Evolutionary conservation across 2,888 invertebrate genomes (phyloP).

Genomic region (Merodon equestris): DNA sequence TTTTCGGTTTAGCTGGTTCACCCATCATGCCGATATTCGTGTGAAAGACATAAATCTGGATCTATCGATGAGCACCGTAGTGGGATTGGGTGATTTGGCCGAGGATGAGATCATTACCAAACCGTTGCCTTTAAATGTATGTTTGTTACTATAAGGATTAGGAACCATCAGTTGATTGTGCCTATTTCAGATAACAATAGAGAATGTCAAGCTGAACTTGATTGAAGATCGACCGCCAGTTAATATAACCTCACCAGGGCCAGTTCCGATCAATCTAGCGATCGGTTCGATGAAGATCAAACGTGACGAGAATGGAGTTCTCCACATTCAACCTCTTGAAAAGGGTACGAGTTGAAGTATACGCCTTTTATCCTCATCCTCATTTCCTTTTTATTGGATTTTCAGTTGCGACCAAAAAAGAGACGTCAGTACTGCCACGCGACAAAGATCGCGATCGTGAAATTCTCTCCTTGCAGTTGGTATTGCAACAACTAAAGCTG

Average conservation of each 20-base stretch:
- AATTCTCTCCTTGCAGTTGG: constrained; percentile 79
- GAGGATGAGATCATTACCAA: constrained; percentile 92
- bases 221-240: constrained; percentile 91
- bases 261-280: constrained; percentile 87
- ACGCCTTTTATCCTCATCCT: neutral
- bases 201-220: constrained; percentile 87
- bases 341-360: constrained; percentile 10
- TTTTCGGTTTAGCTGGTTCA: constrained; percentile 74
- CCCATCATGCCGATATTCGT: constrained; percentile 82
- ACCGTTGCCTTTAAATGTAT: constrained; percentile 90
- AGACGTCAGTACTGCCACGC: constrained; percentile 18
- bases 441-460: constrained; percentile 79
- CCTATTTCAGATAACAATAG: constrained; percentile 83
- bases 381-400: too few species aligned
- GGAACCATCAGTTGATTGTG: neutral
- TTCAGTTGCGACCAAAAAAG: constrained; percentile 23
- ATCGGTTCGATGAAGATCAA: constrained; percentile 85
- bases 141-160: constrained; percentile 28
- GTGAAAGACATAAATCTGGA: constrained; percentile 84
- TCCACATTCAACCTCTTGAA: constrained; percentile 84
- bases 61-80: constrained; percentile 89
- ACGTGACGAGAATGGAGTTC: constrained; percentile 86
- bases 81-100: constrained; percentile 89
- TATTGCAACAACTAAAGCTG: constrained; percentile 80
- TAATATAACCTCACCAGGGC: constrained; percentile 89